A percentile compares a stretch with the other conserved stretches of the same genome.
Evolutionary conservation across 2,888 invertebrate species (phyloP).

Genomic region (Sminthurides aquaticus): DNA sequence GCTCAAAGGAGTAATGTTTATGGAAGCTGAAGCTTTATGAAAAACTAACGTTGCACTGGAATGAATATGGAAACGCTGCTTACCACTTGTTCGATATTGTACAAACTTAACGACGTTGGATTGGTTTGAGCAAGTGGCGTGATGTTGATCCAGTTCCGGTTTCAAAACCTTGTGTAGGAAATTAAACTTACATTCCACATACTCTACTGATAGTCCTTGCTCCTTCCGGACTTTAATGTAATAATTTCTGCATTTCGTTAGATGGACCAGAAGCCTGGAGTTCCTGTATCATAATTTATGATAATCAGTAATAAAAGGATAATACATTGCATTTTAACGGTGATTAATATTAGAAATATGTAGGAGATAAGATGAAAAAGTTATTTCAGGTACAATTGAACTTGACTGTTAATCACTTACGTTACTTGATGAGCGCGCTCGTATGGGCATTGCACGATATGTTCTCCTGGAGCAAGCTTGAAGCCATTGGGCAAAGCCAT

Average conservation of each 20-base stretch:
- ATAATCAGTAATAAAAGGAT: conserved; percentile 4
- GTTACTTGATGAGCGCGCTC: conserved; percentile 31
- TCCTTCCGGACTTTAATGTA: conserved; percentile 24
- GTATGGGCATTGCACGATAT: conserved; percentile 35
- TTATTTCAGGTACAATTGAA: no score
- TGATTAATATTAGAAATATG: background rate
- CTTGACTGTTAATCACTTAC: conserved; percentile 21
- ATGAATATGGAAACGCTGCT: no score
- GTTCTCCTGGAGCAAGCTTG: conserved; percentile 31
- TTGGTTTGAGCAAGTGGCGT: conserved; percentile 29
- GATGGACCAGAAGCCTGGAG: conserved; percentile 25
- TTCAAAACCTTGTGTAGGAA: conserved; percentile 25
- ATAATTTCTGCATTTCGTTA: conserved; percentile 32
- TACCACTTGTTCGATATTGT: no score
- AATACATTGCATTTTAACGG: background rate
- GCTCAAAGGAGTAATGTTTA: no score
- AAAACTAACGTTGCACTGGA: no score
- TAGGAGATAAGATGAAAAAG: background rate
- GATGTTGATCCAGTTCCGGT: conserved; percentile 31
- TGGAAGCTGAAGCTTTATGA: no score
- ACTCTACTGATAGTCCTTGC: conserved; percentile 17
- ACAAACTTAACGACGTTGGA: conserved; percentile 23
- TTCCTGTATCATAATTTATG: no score
- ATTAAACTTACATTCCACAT: conserved; percentile 29
- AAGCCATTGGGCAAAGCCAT: conserved; percentile 16